Conservation (phyloP, 2,113 vertebrate species). For the Epinephelus lanceolatus region DNA sequence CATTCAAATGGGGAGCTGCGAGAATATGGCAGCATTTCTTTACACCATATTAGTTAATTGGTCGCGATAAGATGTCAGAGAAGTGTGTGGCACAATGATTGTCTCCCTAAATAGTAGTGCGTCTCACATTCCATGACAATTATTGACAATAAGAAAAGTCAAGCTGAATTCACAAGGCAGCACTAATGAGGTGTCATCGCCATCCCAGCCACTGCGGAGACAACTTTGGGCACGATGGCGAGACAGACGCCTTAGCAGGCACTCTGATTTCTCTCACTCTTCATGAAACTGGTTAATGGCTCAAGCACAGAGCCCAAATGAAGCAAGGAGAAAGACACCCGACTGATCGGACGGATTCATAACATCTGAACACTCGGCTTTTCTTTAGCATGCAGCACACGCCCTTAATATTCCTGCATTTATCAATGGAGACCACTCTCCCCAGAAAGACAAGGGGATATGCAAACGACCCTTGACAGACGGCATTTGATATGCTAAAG, state of each 20-base stretch:
- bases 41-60: slow-evolving; percentile 46
- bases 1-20: slow-evolving; percentile 34
- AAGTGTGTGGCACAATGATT: slow-evolving; percentile 34
- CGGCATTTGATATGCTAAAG: slow-evolving; percentile 79
- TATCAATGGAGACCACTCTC: slow-evolving; percentile 44
- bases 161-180: slow-evolving; percentile 37
- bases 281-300: slow-evolving; percentile 36
- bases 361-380: neutral
- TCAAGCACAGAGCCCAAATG: slow-evolving; percentile 10
- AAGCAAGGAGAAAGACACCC: slow-evolving; percentile 11
- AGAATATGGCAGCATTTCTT: slow-evolving; percentile 14
- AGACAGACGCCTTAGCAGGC: slow-evolving; percentile 17
- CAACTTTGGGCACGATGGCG: slow-evolving; percentile 26
- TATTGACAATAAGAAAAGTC: slow-evolving; percentile 48
- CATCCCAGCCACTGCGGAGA: slow-evolving; percentile 29
- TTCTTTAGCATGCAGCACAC: slow-evolving; percentile 43
- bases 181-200: slow-evolving; percentile 67
- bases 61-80: slow-evolving; percentile 27
- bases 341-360: slow-evolving; percentile 20
- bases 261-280: slow-evolving; percentile 28
- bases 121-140: slow-evolving; percentile 32
- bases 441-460: slow-evolving; percentile 72
- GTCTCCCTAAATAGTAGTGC: slow-evolving; percentile 31
- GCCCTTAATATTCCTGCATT: slow-evolving; percentile 45
- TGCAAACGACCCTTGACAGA: slow-evolving; percentile 77